Evolutionary conservation across 1,140 invertebrate species (phyloP), one percentile per base, ranked within the genome.

Genomic region (Zaprionus ghesquierei): DNA sequence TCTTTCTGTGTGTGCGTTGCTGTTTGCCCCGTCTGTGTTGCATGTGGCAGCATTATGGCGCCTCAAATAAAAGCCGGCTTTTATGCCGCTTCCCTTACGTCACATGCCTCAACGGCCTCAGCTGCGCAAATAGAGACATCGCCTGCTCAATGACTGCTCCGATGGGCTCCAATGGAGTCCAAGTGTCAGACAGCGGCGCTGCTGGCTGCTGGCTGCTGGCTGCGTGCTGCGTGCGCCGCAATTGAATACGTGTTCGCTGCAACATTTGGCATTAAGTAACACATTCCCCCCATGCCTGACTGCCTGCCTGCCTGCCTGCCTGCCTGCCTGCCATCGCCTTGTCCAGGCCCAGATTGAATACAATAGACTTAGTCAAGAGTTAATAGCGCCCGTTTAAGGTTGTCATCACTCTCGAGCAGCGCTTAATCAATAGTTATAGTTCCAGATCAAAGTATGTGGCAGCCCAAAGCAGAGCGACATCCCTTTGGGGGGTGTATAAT

Each of bases 11-110:
- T 65, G 50, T 69, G 53, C 33, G 65, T 61, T 15, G 51, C 12
- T 27, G 46, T 51, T 31, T 55, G 51, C 58, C 22, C 25, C 12
- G 27, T 64, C 27, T 56, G 77, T 86, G 75, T 82, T 86, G 82
- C 72, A 82, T 87, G 82, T 82, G 79, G 76, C 84, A 82, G 81
- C 76, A 81, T 87, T 76, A 82, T 86, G 75, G 69, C 86, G 81
- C 81, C 74, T 75, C 75, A 64, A 60, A 81, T 86, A 87, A 86
- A 87, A 66, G 82, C 82, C 82, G 82, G 79, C 64, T 73, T 81
- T 79, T 73, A 81, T 86, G 78, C 77, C 55, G n/a, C 35, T 5
- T 2, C n/a, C n/a, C 35, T 5, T n/a, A 9, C 27, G 4, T 6
- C 25, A 6, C 35, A 5, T n/a, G 5, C 35, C 35, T 2, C 35